Percentiles rank a stretch among this genome's conserved stretches.
These are phyloP conservation scores for Pseudomyrmex flavicornis DNA, from an alignment of 1,140 invertebrate genomes.

Conservation along the genomic window DNA sequence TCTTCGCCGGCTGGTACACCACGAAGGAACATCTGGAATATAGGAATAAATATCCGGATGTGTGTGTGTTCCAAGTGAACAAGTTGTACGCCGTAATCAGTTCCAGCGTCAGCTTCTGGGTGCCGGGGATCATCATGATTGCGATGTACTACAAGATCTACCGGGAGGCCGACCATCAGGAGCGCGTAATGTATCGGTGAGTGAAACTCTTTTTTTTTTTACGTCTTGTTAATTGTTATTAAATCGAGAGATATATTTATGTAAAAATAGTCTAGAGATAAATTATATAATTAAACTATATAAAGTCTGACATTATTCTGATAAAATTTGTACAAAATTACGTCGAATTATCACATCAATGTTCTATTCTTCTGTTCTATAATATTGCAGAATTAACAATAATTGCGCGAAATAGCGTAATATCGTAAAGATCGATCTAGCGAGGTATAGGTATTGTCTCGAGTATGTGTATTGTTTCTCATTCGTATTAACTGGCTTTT, in stretches of 20 bases:
- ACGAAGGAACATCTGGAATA: conserved; percentile 92
- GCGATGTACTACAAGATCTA: conserved; percentile 97
- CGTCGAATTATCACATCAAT: no score
- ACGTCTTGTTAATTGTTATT: neutral
- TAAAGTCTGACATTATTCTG: no score
- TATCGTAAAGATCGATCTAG: no score
- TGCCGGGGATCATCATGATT: conserved; percentile 97
- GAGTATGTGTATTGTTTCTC: no score
- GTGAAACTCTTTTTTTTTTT: conserved; percentile 53
- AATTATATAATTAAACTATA: no score
- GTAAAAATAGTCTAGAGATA: no score
- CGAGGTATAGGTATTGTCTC: no score
- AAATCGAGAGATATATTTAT: neutral
- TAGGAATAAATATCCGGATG: conserved; percentile 89
- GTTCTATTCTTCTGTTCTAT: no score
- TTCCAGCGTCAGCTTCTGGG: conserved; percentile 97
- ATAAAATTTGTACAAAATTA: no score
- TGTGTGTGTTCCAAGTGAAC: conserved; percentile 96
- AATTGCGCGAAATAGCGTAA: neutral
- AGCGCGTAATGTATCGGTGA: conserved; percentile 95
- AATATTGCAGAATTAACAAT: no score
- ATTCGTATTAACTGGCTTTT: neutral
- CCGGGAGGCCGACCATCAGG: conserved; percentile 95
- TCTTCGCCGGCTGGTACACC: conserved; percentile 97
- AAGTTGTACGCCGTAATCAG: conserved; percentile 95